These are phyloP conservation scores for Cyphomyrus discorhynchus DNA, from an alignment of 2,113 vertebrate genomes.

Conservation along the genomic window DNA sequence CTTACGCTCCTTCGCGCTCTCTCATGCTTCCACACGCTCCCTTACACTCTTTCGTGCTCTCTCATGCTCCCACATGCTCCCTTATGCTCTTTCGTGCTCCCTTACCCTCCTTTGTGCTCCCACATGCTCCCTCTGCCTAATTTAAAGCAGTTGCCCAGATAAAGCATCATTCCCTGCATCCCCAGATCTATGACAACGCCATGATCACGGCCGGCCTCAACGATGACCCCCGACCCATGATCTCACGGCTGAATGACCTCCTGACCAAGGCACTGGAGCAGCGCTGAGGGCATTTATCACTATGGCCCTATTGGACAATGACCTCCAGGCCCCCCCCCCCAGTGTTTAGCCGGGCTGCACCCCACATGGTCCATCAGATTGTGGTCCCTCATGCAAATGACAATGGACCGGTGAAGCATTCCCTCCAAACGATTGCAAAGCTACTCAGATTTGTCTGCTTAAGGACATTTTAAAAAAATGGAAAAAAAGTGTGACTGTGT, in stretches of 20 bases:
- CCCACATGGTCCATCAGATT: not conserved
- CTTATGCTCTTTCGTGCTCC: not conserved
- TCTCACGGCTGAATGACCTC: conserved; percentile 78
- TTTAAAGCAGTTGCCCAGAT: not conserved
- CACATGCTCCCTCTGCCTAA: not conserved
- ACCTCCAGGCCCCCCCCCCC: not conserved
- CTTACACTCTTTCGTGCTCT: not conserved
- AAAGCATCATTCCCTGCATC: not conserved
- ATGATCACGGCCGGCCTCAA: conserved; percentile 92
- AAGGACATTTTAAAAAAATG: not conserved
- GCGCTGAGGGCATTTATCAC: conserved; percentile 54
- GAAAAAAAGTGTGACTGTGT: not conserved
- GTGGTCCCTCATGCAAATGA: not conserved
- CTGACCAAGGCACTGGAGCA: conserved; percentile 79
- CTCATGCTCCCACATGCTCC: not conserved
- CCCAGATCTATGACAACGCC: conserved; percentile 92
- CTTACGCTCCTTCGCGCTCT: too few relatives aligned
- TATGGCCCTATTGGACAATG: not conserved
- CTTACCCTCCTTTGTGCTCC: not conserved
- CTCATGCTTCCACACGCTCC: not conserved
- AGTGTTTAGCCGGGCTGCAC: not conserved
- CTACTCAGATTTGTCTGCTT: not conserved
- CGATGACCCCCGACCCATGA: conserved; percentile 89
- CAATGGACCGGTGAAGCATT: not conserved
- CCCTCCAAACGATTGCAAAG: not conserved